A percentile compares a stretch with the other conserved stretches of the same genome.
These are phyloP conservation scores for Centrocercus urophasianus DNA, from an alignment of 2,113 vertebrate genomes.

Conservation along the genomic window DNA sequence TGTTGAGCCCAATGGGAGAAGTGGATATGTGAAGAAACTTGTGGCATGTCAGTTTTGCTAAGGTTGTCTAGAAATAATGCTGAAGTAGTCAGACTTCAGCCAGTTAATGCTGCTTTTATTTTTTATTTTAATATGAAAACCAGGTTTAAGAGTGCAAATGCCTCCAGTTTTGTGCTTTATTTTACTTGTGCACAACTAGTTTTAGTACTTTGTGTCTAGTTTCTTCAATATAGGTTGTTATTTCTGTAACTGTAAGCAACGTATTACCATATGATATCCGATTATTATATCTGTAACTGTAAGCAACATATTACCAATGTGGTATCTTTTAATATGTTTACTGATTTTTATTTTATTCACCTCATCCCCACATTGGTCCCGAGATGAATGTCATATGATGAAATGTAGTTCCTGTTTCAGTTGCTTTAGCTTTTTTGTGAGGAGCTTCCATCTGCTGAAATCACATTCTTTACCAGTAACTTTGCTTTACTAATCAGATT, in stretches of 20 bases:
- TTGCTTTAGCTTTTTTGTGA: not conserved
- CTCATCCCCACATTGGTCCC: not conserved
- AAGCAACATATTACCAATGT: not conserved
- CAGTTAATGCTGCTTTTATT: conserved; percentile 25
- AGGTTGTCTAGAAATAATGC: not conserved
- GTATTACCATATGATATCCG: not conserved
- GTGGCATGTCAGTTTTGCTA: not conserved
- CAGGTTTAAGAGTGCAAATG: not conserved
- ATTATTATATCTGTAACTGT: not conserved
- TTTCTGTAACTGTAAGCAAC: not conserved
- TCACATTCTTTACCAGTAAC: not conserved
- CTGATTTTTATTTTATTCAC: not conserved
- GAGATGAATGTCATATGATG: not conserved
- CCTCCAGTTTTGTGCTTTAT: not conserved
- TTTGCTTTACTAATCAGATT: not conserved
- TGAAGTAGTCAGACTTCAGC: conserved; percentile 25
- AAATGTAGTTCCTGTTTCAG: not conserved
- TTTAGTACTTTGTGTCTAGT: not conserved
- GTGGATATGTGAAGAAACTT: conserved; percentile 15
- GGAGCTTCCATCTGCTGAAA: not conserved
- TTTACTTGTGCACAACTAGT: not conserved
- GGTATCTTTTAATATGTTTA: not conserved
- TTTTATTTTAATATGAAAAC: not conserved
- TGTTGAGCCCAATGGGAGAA: not conserved
- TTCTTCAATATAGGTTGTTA: not conserved